Conservation (phyloP, 1,140 invertebrate species). For the Diorhabda elongata region DNA sequence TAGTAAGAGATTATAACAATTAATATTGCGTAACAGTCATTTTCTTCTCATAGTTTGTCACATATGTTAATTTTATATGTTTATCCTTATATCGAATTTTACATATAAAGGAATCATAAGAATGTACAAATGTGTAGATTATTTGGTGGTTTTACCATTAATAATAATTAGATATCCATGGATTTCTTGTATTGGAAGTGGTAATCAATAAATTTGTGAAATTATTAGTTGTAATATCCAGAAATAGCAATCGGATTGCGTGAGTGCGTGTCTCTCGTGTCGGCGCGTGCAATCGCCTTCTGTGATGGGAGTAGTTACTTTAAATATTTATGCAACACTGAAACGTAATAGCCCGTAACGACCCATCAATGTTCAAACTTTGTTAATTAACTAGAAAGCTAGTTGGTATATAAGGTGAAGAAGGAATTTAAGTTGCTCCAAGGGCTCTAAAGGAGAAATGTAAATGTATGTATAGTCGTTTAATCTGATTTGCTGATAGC, state of each 20-base stretch:
- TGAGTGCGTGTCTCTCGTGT: slow-evolving; percentile 24
- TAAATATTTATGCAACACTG: slow-evolving; percentile 24
- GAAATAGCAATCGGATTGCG: slow-evolving; percentile 25
- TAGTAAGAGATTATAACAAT: no score
- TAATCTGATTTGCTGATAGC: slow-evolving; percentile 3
- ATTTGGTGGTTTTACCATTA: no score
- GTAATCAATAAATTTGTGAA: no score
- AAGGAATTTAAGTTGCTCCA: slow-evolving; percentile 4
- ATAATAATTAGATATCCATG: no score
- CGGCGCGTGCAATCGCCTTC: slow-evolving; percentile 22
- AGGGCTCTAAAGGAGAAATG: slow-evolving; percentile 5
- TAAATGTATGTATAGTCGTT: slow-evolving; percentile 14
- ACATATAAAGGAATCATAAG: no score
- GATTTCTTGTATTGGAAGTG: no score
- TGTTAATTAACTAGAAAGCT: slow-evolving; percentile 21
- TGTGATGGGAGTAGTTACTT: slow-evolving; percentile 22
- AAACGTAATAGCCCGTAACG: slow-evolving; percentile 16
- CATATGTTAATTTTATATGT: no score
- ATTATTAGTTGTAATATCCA: not conserved
- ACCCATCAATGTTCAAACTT: slow-evolving; percentile 23
- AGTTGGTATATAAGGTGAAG: slow-evolving; percentile 10
- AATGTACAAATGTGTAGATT: no score
- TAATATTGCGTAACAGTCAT: no score
- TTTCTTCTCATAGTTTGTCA: no score
- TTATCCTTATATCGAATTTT: no score